phyloP scores from a whole-genome alignment of 2,797 vertebrate genomes.

The Mormyrus proboscirostris region DNA sequence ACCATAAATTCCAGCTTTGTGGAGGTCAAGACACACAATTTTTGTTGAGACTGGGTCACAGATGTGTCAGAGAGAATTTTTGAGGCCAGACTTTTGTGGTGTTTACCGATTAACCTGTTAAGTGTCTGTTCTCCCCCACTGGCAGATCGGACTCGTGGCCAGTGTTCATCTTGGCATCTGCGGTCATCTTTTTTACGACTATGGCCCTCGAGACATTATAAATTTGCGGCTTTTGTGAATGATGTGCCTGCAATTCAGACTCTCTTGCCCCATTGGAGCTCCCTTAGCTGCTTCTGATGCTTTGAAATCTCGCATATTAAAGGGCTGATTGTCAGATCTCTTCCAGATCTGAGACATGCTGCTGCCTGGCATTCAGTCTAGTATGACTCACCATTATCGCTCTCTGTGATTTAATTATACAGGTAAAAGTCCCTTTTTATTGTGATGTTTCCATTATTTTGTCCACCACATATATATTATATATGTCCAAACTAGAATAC shows the following conservation, averaged over 20 bases:
- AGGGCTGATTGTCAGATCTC: not conserved
- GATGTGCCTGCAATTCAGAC: not conserved
- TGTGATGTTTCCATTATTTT: not conserved
- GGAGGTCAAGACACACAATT: not conserved
- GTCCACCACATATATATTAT: not conserved
- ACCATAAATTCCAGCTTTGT: not conserved
- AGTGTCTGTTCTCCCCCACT: not conserved
- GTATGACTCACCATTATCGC: not conserved
- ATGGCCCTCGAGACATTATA: not conserved
- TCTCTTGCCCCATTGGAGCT: not conserved
- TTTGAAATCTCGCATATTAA: not conserved
- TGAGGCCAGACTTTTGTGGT: not conserved
- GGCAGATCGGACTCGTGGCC: not conserved
- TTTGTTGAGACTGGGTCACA: not conserved
- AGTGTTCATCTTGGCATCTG: not conserved
- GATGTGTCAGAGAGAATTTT: not conserved
- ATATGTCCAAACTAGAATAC: not conserved
- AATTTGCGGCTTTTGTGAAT: not conserved
- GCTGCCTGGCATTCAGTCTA: not conserved
- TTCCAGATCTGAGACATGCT: not conserved
- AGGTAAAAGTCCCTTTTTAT: not conserved
- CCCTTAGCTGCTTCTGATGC: not conserved
- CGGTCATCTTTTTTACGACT: not conserved
- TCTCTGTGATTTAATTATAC: not conserved
- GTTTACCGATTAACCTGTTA: not conserved